These are phyloP conservation scores for Lycophotia porphyrea DNA, from an alignment of 2,888 invertebrate species.

Conservation along the genomic window DNA sequence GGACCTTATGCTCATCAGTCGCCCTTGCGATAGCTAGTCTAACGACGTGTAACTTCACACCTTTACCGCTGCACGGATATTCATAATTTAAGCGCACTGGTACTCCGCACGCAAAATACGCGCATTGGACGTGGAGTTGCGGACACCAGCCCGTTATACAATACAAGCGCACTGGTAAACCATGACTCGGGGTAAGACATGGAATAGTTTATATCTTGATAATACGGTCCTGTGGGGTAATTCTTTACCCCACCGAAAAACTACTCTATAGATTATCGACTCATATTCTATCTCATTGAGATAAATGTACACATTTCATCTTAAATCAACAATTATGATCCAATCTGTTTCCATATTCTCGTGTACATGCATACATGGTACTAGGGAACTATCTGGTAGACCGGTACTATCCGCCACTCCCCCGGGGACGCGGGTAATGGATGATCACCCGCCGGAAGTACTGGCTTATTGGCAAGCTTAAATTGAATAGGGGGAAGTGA, in stretches of 20 bases:
- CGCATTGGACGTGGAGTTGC: no score
- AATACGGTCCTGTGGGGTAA: not conserved
- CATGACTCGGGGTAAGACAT: not conserved
- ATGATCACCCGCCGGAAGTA: conserved; percentile 49
- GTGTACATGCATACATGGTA: not conserved
- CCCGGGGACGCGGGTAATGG: conserved; percentile 47
- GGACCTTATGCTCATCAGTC: no score
- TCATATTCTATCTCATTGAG: not conserved
- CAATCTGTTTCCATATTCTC: conserved; percentile 28
- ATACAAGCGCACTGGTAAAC: not conserved
- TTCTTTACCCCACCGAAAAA: not conserved
- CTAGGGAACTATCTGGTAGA: not conserved
- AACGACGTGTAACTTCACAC: no score
- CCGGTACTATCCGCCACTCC: conserved; percentile 11
- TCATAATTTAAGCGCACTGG: not conserved
- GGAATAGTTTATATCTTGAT: not conserved
- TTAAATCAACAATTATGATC: not conserved
- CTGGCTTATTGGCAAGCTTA: conserved; percentile 30
- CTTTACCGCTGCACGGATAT: not conserved
- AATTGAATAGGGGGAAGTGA: conserved; percentile 9
- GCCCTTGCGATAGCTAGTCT: no score
- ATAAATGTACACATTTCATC: not conserved
- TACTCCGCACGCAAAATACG: no score
- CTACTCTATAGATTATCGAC: not conserved
- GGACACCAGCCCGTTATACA: no score